A percentile compares a stretch with the other conserved stretches of the same genome.
These are phyloP conservation scores for Lateolabrax maculatus DNA, from an alignment of 2,797 vertebrate species.

Conservation along the genomic window DNA sequence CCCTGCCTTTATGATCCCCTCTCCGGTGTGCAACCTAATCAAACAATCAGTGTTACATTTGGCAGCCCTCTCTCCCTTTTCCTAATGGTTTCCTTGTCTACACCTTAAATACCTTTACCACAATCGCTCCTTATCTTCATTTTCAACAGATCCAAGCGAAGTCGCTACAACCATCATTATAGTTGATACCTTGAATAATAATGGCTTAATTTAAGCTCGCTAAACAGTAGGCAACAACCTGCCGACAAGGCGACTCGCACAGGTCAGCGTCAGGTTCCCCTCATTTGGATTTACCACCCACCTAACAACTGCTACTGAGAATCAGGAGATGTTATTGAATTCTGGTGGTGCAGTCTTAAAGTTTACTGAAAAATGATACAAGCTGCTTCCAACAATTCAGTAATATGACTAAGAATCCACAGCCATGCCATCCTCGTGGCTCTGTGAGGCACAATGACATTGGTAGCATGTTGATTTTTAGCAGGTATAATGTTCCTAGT, in stretches of 20 bases:
- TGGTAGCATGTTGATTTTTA: background rate
- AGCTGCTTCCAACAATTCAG: background rate
- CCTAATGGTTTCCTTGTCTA: constrained; percentile 26
- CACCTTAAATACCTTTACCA: constrained; percentile 31
- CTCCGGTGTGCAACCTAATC: constrained; percentile 62
- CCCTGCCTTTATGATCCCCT: constrained; percentile 70
- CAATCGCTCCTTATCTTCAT: background rate
- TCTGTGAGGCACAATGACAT: background rate
- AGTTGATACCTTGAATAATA: constrained; percentile 23
- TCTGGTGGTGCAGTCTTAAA: background rate
- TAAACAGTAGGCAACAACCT: constrained; percentile 32
- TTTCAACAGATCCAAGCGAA: constrained; percentile 1
- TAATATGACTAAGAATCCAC: background rate
- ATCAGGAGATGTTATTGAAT: background rate
- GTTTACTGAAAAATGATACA: constrained; percentile 13
- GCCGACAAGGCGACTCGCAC: constrained; percentile 11
- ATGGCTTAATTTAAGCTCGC: constrained; percentile 36
- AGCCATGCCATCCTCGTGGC: background rate
- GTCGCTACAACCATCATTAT: constrained; percentile 9
- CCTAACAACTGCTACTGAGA: constrained; percentile 50
- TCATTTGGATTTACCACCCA: constrained; percentile 38
- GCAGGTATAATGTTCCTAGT: background rate
- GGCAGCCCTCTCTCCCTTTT: constrained; percentile 38
- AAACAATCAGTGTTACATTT: constrained; percentile 65
- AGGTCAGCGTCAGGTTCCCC: constrained; percentile 30